phyloP scores from a whole-genome alignment of 2,797 vertebrate genomes.

The Karalla daura region DNA sequence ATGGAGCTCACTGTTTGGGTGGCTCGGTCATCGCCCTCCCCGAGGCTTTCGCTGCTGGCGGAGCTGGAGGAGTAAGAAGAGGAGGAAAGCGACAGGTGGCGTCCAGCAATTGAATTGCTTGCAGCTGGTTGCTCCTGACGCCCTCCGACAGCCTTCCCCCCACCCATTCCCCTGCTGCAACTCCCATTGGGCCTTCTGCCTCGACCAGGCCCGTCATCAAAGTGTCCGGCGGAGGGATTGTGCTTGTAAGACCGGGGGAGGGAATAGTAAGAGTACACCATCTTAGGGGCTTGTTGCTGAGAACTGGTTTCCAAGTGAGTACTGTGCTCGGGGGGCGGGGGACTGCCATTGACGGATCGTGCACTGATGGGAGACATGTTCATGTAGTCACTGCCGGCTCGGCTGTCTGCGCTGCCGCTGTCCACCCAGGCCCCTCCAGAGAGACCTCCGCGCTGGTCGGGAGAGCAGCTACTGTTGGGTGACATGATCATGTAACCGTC shows the following conservation, averaged over 20 bases:
- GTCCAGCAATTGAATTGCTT: conserved; percentile 58
- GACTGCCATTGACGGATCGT: conserved; percentile 78
- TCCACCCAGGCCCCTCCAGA: conserved; percentile 76
- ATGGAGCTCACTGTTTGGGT: conserved; percentile 20
- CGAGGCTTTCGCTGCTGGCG: conserved; percentile 87
- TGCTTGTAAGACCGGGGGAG: conserved; percentile 86
- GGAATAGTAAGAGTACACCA: conserved; percentile 85
- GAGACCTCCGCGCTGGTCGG: conserved; percentile 77
- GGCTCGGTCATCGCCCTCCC: conserved; percentile 79
- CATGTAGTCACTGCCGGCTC: conserved; percentile 85
- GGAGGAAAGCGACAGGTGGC: conserved; percentile 81
- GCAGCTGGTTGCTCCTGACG: conserved; percentile 64
- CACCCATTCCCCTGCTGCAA: conserved; percentile 58
- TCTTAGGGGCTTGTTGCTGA: conserved; percentile 79
- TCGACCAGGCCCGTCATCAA: conserved; percentile 75
- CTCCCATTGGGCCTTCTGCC: conserved; percentile 71
- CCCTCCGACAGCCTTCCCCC: conserved; percentile 50
- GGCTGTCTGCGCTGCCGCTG: conserved; percentile 80
- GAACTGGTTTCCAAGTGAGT: conserved; percentile 64
- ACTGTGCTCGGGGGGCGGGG: conserved; percentile 67
- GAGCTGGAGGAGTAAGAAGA: conserved; percentile 87
- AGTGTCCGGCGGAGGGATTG: conserved; percentile 70
- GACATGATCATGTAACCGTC: conserved; percentile 90
- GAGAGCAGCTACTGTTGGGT: conserved; percentile 84
- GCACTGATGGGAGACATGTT: conserved; percentile 88